A percentile compares a stretch with the other conserved stretches of the same genome.
Evolutionary conservation across 2,888 invertebrate species (phyloP).

Genomic region (Ochropleura plecta): DNA sequence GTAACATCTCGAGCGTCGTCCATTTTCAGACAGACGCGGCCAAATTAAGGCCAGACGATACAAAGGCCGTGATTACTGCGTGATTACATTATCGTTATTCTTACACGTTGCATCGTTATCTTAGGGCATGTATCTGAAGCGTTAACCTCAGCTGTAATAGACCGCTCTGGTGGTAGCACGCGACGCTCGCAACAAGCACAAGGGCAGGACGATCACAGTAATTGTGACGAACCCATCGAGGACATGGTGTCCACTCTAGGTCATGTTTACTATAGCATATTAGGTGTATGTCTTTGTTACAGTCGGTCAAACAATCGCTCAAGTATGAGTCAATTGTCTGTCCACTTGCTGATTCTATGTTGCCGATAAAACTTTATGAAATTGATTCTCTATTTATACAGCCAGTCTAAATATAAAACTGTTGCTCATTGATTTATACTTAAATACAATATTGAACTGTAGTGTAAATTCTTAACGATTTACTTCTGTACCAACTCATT

Average conservation of each 20-base stretch:
- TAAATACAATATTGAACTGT: background rate
- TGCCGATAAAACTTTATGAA: too few species aligned
- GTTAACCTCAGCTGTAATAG: slow-evolving; percentile 70
- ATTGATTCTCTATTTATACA: background rate
- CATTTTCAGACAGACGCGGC: slow-evolving; percentile 23
- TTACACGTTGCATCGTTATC: slow-evolving; percentile 64
- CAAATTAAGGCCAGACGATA: slow-evolving; percentile 46
- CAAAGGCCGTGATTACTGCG: slow-evolving; percentile 52
- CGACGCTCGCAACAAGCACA: slow-evolving; percentile 79
- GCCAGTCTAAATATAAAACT: background rate
- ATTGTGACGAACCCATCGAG: slow-evolving; percentile 67
- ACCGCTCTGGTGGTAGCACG: slow-evolving; percentile 72
- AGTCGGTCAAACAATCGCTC: slow-evolving; percentile 2
- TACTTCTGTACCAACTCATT: background rate
- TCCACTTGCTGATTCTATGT: background rate
- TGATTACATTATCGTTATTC: slow-evolving; percentile 61
- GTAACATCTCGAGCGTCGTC: slow-evolving; percentile 10
- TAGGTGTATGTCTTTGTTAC: slow-evolving; percentile 16
- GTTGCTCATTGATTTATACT: background rate
- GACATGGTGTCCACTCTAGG: slow-evolving; percentile 63
- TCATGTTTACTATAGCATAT: slow-evolving; percentile 55
- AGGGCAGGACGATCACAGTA: slow-evolving; percentile 79
- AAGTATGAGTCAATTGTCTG: background rate
- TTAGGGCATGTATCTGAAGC: slow-evolving; percentile 72
- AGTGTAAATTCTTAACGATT: background rate